phyloP scores from a whole-genome alignment of 2,888 invertebrate genomes.

The Drosophila rellima region DNA sequence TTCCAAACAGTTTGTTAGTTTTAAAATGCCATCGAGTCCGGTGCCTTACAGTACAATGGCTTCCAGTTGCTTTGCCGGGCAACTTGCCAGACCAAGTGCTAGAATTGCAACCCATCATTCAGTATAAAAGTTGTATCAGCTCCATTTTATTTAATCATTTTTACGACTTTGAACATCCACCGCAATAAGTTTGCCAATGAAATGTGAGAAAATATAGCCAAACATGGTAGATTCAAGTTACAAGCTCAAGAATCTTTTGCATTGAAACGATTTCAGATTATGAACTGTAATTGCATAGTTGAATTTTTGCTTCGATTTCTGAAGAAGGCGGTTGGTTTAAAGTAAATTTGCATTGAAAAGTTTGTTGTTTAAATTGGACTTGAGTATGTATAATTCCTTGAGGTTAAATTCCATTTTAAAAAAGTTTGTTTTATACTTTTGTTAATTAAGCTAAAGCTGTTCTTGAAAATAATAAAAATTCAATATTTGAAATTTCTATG shows the following conservation, averaged over 20 bases:
- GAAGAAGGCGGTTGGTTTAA: not conserved
- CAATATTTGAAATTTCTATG: not conserved
- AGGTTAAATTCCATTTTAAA: not conserved
- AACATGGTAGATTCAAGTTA: conserved; percentile 6
- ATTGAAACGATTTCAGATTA: conserved; percentile 6
- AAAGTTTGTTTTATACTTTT: not conserved
- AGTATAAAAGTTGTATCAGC: conserved; percentile 49
- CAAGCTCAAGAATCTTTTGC: conserved; percentile 2
- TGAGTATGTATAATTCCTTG: not conserved
- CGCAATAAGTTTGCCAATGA: conserved; percentile 35
- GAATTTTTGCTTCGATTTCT: conserved; percentile 2
- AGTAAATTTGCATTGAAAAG: not conserved
- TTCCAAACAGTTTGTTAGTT: conserved; percentile 32
- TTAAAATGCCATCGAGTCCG: conserved; percentile 34
- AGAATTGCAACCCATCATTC: conserved; percentile 16
- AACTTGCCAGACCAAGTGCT: conserved; percentile 39
- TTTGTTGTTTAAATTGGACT: not conserved
- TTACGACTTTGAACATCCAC: conserved; percentile 37
- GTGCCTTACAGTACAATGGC: conserved; percentile 30
- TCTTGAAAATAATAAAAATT: no score
- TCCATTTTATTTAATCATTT: conserved; percentile 48
- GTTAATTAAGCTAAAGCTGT: no score
- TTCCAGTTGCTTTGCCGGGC: conserved; percentile 22
- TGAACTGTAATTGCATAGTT: conserved; percentile 8
- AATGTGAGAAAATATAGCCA: not conserved